Evolutionary conservation across 2,113 vertebrate species (phyloP), one percentile per base, ranked within the genome.

Genomic region (Picathartes gymnocephalus): DNA sequence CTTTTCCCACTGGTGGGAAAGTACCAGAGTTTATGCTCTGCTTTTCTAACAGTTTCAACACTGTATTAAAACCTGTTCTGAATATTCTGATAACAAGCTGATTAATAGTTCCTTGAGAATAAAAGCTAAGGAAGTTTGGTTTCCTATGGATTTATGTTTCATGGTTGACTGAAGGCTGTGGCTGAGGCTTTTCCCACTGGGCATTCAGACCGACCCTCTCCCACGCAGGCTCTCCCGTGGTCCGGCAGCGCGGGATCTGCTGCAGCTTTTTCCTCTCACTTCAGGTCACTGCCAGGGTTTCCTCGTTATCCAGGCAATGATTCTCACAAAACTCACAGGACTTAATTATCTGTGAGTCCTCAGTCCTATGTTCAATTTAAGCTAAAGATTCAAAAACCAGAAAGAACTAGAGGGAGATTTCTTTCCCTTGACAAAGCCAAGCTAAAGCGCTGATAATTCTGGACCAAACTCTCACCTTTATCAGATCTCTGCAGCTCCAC

Each of bases 61-160:
- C 78, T 35, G 42, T 15, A 73, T 87, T 89, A 89, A 83, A 77
- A 81, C 57, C 64, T 78, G 45, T 42, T 74, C 68, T 88, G 77
- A 51, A 58, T 65, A 94, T 88, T 88, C 92, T 77, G 95, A 97
- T 95, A 96, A 94, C 91, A 88, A 83, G 47, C 91, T 95, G 94
- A 96, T 95, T 70, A 92, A 93, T 92, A 93, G 96, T 14, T 96
- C 95, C 91, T 83, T 51, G 68, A 92, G 91, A 95, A 83, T 81
- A 86, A 73, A 87, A 90, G 31, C 68, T 13, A 62, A 83, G 94
- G 92, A 96, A 93, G 96, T 83, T 93, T 62, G 88, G 80, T 90
- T 97, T 97, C 92, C 96, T 97, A 90, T 60, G 82, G 91, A 93
- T 94, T 96, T 78, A 40, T 90, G 90, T 16, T 83, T 47, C 51